Base-by-base conservation (phyloP, 2,888 invertebrate species). In the Germaria angustata region DNA sequence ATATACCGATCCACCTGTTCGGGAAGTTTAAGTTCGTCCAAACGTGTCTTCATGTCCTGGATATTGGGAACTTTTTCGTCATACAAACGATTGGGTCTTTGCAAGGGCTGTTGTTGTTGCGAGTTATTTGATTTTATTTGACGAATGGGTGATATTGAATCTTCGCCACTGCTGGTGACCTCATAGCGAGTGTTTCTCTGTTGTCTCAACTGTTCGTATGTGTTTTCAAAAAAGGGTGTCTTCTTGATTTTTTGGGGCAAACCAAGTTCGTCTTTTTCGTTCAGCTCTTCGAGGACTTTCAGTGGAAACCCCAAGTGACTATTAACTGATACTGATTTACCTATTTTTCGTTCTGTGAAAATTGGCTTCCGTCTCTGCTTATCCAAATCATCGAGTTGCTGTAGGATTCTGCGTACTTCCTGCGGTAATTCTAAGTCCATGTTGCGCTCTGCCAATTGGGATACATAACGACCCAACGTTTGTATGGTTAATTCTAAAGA, bases 331-430 rank as follows among this genome's bases (percentile, higher is more conserved):
- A 91, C 86, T 1, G 92, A 91, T 86, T 91, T 91, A 49, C 89
- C 89, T 34, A 91, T 91, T 87, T 91, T 91, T n/a, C 91, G 88
- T 59, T 91, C 91, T 8, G 90, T 84, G 76, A 91, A 91, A n/a
- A 90, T 85, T 22, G 90, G 90, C 41, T 89, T 90, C 59, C 90
- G 90, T 0, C 90, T 87, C 71, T 92, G 92, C 1, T 91, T 91
- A 28, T 91, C 90, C 39, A 92, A 90, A 66, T 92, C 92, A n/a
- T 91, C 89, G 57, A 90, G 84, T 90, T 94, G 95, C 32, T 95
- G 93, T 0, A 96, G 92, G 53, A 96, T 94, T 84, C 95, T 93
- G 65, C 95, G 93, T 4, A 96, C 93, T 80, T 96, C 96, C 0
- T 93, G 92, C 0, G 96, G 96, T 59, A 95, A 91, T 63, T 96